Evolutionary conservation across 2,888 invertebrate species (phyloP).

Genomic region (Stramonita haemastoma): DNA sequence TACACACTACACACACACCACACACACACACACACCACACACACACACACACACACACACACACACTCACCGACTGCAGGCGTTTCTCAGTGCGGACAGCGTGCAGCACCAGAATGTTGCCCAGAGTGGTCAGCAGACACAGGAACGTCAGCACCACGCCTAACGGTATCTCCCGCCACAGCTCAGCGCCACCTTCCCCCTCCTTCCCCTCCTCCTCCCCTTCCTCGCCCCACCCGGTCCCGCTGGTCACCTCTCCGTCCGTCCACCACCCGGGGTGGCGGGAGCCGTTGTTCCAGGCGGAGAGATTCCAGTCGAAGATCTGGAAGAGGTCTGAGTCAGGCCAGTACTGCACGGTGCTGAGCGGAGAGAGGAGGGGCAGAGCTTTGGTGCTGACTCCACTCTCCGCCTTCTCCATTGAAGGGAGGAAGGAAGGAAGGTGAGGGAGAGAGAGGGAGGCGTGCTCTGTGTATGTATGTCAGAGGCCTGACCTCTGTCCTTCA

Average conservation of each 20-base stretch:
- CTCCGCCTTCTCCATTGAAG: too few relatives aligned
- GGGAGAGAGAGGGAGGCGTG: too few relatives aligned
- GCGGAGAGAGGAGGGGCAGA: neutral
- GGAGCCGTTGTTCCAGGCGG: slow-evolving; percentile 32
- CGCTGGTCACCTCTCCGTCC: neutral
- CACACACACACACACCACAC: too few relatives aligned
- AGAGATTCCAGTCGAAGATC: slow-evolving; percentile 6
- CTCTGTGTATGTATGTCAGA: too few relatives aligned
- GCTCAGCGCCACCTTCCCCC: neutral
- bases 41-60: neutral
- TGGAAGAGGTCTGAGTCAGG: slow-evolving; percentile 21
- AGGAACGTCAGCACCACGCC: slow-evolving; percentile 77
- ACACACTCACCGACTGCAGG: slow-evolving; percentile 78
- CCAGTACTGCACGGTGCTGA: slow-evolving; percentile 13
- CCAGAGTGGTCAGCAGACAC: slow-evolving; percentile 78
- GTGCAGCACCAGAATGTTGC: slow-evolving; percentile 79
- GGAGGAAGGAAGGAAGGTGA: too few relatives aligned
- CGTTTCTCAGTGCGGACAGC: slow-evolving; percentile 79
- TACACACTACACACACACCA: too few relatives aligned
- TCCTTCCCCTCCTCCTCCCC: slow-evolving; percentile 13
- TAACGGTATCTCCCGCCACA: slow-evolving; percentile 69
- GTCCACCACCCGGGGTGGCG: slow-evolving; percentile 3
- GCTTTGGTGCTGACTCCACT: too few relatives aligned
- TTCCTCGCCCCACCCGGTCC: neutral
- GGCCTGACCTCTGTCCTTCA: too few relatives aligned